phyloP scores from a whole-genome alignment of 2,797 vertebrate species.

The Danio choprae region DNA sequence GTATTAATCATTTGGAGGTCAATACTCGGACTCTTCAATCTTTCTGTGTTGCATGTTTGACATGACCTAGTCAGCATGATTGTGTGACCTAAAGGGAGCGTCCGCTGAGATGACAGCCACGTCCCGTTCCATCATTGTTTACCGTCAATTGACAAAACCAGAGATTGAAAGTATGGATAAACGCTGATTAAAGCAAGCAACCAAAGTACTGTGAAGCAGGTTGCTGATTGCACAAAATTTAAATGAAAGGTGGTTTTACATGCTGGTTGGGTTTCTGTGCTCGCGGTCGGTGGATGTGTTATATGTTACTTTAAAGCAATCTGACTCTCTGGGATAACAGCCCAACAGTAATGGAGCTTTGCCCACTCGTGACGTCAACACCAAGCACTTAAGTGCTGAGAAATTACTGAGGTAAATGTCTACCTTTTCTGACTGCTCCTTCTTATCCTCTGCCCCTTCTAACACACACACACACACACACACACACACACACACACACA shows the following conservation, averaged over 20 bases:
- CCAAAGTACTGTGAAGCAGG: slow-evolving; percentile 16
- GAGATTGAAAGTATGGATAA: slow-evolving; percentile 14
- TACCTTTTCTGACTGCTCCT: slow-evolving; percentile 35
- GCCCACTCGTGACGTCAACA: slow-evolving; percentile 40
- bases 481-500: slow-evolving; percentile 46
- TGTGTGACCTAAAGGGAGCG: slow-evolving; percentile 21
- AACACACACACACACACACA: slow-evolving; percentile 13
- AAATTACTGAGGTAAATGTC: slow-evolving; percentile 49
- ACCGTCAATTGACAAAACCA: slow-evolving; percentile 10
- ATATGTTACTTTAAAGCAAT: slow-evolving; percentile 38
- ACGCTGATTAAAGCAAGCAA: slow-evolving; percentile 9
- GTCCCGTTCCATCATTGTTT: slow-evolving; percentile 5
- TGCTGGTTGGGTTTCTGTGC: slow-evolving; percentile 2
- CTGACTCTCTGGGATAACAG: slow-evolving; percentile 37
- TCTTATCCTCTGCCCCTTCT: slow-evolving; percentile 45
- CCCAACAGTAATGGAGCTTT: slow-evolving; percentile 43
- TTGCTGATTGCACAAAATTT: slow-evolving; percentile 27
- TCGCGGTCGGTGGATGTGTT: slow-evolving; percentile 29
- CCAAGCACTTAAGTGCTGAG: slow-evolving; percentile 31
- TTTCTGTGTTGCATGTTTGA: slow-evolving; percentile 10
- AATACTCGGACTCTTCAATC: neutral
- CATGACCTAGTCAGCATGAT: slow-evolving; percentile 24
- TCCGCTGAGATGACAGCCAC: slow-evolving; percentile 16
- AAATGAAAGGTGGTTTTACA: slow-evolving; percentile 40
- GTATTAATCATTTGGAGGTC: slow-evolving; percentile 8